Conservation (phyloP, 2,888 invertebrate genomes). For the Philereme vetulata region DNA sequence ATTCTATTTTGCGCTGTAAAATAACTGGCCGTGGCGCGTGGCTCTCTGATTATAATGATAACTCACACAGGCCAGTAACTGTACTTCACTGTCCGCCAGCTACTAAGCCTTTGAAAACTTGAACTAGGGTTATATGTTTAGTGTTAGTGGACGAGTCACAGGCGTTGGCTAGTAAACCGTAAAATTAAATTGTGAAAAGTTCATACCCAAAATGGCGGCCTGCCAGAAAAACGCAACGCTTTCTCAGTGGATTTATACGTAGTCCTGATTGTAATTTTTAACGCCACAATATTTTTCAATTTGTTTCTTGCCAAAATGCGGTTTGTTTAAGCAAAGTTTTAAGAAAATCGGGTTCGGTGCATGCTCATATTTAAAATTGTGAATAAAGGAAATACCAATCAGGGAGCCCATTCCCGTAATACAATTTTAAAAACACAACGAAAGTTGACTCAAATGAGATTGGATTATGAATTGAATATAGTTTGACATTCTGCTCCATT, state of each 20-base stretch:
- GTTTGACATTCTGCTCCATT: too few relatives aligned
- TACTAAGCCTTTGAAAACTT: too few relatives aligned
- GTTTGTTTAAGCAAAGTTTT: slow-evolving; percentile 28
- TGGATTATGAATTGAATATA: too few relatives aligned
- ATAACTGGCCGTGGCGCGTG: too few relatives aligned
- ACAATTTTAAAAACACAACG: too few relatives aligned
- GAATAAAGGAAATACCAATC: slow-evolving; percentile 9
- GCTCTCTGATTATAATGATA: too few relatives aligned
- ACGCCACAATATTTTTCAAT: slow-evolving; percentile 43
- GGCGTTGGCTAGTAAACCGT: slow-evolving; percentile 31
- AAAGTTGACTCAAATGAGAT: too few relatives aligned
- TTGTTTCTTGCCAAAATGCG: slow-evolving; percentile 37
- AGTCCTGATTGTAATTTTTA: slow-evolving; percentile 41
- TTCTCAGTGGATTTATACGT: slow-evolving; percentile 36
- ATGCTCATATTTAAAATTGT: slow-evolving; percentile 12
- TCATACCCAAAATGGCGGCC: slow-evolving; percentile 38
- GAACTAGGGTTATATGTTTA: background rate
- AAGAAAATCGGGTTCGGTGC: slow-evolving; percentile 16
- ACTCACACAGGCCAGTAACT: too few relatives aligned
- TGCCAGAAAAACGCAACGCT: slow-evolving; percentile 37
- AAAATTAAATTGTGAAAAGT: slow-evolving; percentile 41
- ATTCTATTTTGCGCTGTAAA: too few relatives aligned
- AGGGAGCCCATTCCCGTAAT: too few relatives aligned
- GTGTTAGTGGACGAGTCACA: slow-evolving; percentile 17
- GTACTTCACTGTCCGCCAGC: too few relatives aligned